Percentiles rank a stretch among this genome's conserved stretches.
These are phyloP conservation scores for Bombus pyrosoma DNA, from an alignment of 1,140 invertebrate genomes.

Conservation along the genomic window DNA sequence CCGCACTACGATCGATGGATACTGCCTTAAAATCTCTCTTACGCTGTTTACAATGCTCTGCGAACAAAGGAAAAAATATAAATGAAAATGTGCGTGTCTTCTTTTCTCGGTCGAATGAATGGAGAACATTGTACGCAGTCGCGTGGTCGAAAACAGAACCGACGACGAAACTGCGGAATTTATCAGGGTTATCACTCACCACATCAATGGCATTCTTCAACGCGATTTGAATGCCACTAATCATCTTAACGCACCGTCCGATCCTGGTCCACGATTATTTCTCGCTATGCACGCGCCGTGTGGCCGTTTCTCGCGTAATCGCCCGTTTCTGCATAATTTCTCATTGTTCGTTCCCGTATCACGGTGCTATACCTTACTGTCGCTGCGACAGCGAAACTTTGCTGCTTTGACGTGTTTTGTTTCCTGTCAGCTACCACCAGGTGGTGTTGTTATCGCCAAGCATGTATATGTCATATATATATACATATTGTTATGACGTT, in stretches of 20 bases:
- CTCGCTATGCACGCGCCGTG: constrained; percentile 21
- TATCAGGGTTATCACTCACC: constrained; percentile 75
- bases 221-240: constrained; percentile 81
- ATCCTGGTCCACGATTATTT: constrained; percentile 6
- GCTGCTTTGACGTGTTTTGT: constrained; percentile 52
- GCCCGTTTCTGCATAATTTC: constrained; percentile 22
- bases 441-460: not conserved
- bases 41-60: not conserved
- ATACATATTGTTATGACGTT: not conserved
- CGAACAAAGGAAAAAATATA: too few relatives aligned
- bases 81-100: not conserved
- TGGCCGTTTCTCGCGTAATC: constrained; percentile 8
- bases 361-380: constrained; percentile 29
- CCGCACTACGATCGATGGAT: constrained; percentile 7
- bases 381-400: constrained; percentile 36
- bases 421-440: not conserved
- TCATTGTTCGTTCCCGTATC: constrained; percentile 37
- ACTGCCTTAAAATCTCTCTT: not conserved
- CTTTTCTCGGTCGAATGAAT: not conserved
- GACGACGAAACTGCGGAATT: not conserved
- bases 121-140: not conserved
- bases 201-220: constrained; percentile 83
- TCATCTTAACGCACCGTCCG: constrained; percentile 73
- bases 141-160: not conserved
- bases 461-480: too few relatives aligned